Evolutionary conservation across 2,888 invertebrate genomes (phyloP).

Genomic region (Ophraella communa): DNA sequence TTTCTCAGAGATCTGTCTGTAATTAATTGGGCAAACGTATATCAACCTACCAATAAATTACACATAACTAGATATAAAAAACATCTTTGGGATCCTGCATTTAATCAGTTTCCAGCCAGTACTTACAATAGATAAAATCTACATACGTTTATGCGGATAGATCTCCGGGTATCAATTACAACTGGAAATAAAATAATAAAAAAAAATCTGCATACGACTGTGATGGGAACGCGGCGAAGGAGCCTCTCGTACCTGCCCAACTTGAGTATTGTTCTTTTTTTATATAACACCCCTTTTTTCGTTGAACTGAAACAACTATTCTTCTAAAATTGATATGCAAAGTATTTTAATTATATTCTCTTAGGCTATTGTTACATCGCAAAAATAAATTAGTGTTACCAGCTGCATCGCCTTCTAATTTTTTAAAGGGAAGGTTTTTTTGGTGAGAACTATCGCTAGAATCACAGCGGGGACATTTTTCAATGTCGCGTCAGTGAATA

Average conservation of each 20-base stretch:
- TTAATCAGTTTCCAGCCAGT: constrained; percentile 13
- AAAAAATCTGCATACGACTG: constrained; percentile 41
- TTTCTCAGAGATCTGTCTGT: too few species aligned
- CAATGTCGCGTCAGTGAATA: too few species aligned
- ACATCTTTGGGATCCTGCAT: constrained; percentile 12
- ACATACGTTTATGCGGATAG: constrained; percentile 23
- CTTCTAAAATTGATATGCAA: constrained; percentile 34
- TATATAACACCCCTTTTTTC: constrained; percentile 38
- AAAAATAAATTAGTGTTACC: constrained; percentile 37
- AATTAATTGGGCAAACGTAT: too few species aligned
- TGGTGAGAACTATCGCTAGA: constrained; percentile 1
- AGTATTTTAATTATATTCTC: constrained; percentile 36
- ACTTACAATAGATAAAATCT: constrained; percentile 30
- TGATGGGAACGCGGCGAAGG: constrained; percentile 39
- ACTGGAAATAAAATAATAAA: constrained; percentile 37
- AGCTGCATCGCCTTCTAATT: constrained; percentile 26
- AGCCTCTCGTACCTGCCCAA: constrained; percentile 31
- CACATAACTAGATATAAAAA: constrained; percentile 1
- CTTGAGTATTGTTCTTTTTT: constrained; percentile 33
- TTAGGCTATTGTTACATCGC: constrained; percentile 31
- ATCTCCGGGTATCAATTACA: constrained; percentile 42
- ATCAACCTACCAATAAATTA: background rate
- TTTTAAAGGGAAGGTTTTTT: constrained; percentile 24
- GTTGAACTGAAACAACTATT: constrained; percentile 40
- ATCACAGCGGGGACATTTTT: too few species aligned